phyloP scores from a whole-genome alignment of 2,888 invertebrate genomes.

The Papilio protenor region DNA sequence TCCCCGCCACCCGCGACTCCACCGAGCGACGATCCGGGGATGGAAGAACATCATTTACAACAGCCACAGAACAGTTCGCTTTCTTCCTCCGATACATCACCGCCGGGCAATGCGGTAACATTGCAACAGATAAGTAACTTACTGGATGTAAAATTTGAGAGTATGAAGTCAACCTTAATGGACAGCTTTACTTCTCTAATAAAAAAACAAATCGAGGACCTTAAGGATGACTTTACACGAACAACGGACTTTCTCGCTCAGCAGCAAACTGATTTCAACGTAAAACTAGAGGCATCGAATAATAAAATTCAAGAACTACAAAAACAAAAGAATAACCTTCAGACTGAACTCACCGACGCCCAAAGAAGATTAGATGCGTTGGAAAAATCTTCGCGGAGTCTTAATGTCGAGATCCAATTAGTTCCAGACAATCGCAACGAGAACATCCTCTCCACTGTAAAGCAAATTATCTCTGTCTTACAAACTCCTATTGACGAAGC shows the following conservation, averaged over 20 bases:
- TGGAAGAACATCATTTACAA: neutral
- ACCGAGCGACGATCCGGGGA: neutral
- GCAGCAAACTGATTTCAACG: neutral
- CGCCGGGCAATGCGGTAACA: neutral
- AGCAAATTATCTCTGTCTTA: neutral
- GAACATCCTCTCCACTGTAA: slow-evolving; percentile 8
- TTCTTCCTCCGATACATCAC: neutral
- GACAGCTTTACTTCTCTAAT: neutral
- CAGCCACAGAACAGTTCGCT: neutral
- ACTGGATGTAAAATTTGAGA: neutral
- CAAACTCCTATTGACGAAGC: slow-evolving; percentile 2
- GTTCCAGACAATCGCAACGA: slow-evolving; percentile 5
- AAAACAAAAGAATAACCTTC: neutral
- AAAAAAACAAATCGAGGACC: neutral
- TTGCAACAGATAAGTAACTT: neutral
- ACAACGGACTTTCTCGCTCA: neutral
- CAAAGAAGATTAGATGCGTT: neutral
- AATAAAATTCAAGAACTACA: neutral
- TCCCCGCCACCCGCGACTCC: neutral
- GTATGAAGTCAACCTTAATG: neutral
- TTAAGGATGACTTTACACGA: neutral
- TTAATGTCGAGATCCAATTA: slow-evolving; percentile 14
- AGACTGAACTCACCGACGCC: neutral
- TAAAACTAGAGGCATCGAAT: neutral
- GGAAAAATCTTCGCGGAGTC: neutral